A percentile compares a stretch with the other conserved stretches of the same genome.
Conservation (phyloP, 2,888 invertebrate genomes). For the Melinaea marsaeus region DNA sequence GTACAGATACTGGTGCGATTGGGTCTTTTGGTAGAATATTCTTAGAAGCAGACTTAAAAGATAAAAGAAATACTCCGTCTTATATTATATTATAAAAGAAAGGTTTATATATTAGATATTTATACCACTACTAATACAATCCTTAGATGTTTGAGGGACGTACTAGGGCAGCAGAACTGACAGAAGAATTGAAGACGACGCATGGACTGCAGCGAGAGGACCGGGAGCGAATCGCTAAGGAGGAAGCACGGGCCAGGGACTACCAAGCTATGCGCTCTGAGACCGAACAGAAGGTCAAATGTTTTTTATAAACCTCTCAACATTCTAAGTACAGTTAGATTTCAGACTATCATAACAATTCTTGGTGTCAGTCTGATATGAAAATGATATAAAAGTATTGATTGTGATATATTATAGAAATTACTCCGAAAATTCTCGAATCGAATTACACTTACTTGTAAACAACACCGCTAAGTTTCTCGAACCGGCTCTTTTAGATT, state of each 20-base stretch:
- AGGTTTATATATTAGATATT: background rate
- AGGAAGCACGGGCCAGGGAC: conserved; percentile 59
- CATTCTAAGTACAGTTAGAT: background rate
- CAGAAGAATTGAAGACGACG: conserved; percentile 83
- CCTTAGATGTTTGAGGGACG: conserved; percentile 84
- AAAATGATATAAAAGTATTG: too few relatives aligned
- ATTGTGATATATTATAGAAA: too few relatives aligned
- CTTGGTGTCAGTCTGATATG: too few relatives aligned
- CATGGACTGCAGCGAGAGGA: conserved; percentile 81
- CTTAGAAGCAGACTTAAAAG: too few relatives aligned
- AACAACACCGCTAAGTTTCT: too few relatives aligned
- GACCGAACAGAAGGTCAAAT: conserved; percentile 55
- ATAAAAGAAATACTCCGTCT: too few relatives aligned
- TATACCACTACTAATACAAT: background rate
- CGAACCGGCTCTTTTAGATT: too few relatives aligned
- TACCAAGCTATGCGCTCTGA: conserved; percentile 50
- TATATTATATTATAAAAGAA: too few relatives aligned
- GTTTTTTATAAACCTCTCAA: background rate
- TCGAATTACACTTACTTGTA: too few relatives aligned
- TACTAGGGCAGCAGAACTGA: conserved; percentile 82
- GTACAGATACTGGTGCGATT: conserved; percentile 81
- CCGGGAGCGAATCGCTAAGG: conserved; percentile 52
- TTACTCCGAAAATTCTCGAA: too few relatives aligned
- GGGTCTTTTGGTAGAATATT: background rate
- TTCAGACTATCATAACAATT: too few relatives aligned